Percentiles rank a stretch among this genome's conserved stretches.
These are phyloP conservation scores for Lamellibrachia satsuma DNA, from an alignment of 2,888 invertebrate genomes.

Conservation along the genomic window DNA sequence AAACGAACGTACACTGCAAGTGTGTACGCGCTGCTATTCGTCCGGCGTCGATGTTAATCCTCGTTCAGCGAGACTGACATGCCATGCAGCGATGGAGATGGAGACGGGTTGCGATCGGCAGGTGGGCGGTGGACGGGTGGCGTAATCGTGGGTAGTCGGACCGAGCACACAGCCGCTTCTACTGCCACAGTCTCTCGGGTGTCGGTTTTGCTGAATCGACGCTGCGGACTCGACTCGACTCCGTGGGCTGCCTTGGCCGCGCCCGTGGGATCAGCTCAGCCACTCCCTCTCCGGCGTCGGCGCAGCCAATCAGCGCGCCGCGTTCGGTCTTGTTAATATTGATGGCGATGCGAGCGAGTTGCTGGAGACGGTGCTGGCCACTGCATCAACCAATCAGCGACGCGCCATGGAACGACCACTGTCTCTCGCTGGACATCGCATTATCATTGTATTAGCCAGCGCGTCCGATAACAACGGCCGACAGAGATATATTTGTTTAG, in stretches of 20 bases:
- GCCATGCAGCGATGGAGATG: neutral
- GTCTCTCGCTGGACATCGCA: neutral
- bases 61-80: neutral
- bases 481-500: neutral
- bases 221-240: constrained; percentile 23
- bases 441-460: neutral
- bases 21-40: neutral
- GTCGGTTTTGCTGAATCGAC: constrained; percentile 32
- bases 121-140: neutral
- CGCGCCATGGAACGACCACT: neutral
- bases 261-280: constrained; percentile 24
- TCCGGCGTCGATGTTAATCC: neutral
- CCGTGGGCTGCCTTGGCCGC: constrained; percentile 25
- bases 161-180: constrained; percentile 22
- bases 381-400: constrained; percentile 27
- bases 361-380: neutral
- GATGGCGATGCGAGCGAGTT: constrained; percentile 19
- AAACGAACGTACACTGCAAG: neutral
- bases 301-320: constrained; percentile 30
- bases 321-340: constrained; percentile 28
- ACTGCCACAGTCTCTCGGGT: constrained; percentile 32
- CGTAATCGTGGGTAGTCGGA: neutral
- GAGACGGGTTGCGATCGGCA: neutral
- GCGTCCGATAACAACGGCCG: neutral
- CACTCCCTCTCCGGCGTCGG: constrained; percentile 20